Evolutionary conservation across 2,888 invertebrate genomes (phyloP).

Genomic region (Drosophila helvetica): DNA sequence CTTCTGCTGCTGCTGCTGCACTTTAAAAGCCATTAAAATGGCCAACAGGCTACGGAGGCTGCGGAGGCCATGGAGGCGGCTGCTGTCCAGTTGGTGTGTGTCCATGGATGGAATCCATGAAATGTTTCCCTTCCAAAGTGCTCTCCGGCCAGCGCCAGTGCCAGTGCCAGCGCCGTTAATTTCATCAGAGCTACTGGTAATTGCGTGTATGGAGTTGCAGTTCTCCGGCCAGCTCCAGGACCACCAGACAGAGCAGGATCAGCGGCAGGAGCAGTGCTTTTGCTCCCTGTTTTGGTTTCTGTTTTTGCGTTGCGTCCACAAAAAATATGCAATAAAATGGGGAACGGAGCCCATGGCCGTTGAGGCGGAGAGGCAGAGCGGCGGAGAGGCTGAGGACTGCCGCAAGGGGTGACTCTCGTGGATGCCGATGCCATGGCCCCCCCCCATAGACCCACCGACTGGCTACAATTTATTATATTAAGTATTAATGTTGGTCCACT

Average conservation of each 20-base stretch:
- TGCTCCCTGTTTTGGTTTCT: conserved; percentile 17
- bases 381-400: neutral
- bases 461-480: conserved; percentile 81
- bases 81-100: neutral
- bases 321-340: conserved; percentile 33
- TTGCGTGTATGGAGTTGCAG: conserved; percentile 68
- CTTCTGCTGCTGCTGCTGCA: conserved; percentile 37
- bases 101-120: conserved; percentile 10
- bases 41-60: conserved; percentile 59
- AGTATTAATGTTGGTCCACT: conserved; percentile 73
- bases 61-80: neutral
- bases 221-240: conserved; percentile 1
- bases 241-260: conserved; percentile 3
- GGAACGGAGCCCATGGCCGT: neutral
- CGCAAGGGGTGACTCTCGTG: conserved; percentile 27
- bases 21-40: conserved; percentile 76
- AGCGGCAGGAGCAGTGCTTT: neutral
- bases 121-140: conserved; percentile 30
- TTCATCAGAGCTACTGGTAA: conserved; percentile 78
- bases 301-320: conserved; percentile 29
- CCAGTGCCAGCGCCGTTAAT: conserved; percentile 60
- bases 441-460: conserved; percentile 50
- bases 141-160: neutral
- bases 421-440: conserved; percentile 48
- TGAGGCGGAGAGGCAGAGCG: conserved; percentile 1